Percentiles rank a stretch among this genome's conserved stretches.
phyloP scores from a whole-genome alignment of 1,140 invertebrate genomes.

The Alviniconcha marisindica region DNA sequence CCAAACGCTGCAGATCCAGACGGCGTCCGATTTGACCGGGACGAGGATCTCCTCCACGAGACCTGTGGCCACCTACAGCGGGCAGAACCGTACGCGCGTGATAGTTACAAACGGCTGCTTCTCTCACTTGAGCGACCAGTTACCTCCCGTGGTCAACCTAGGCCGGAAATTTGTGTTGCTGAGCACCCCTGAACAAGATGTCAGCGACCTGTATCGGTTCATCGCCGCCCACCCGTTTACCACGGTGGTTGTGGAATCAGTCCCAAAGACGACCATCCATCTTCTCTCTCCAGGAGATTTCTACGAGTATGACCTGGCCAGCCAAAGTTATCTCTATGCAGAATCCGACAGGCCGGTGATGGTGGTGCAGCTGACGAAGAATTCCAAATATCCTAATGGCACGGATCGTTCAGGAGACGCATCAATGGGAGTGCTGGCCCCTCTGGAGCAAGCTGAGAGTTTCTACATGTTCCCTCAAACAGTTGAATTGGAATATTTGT shows the following conservation, averaged over 20 bases:
- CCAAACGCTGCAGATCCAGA: background rate
- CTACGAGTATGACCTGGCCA: background rate
- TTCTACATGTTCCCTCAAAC: background rate
- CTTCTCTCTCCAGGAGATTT: background rate
- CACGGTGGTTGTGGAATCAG: background rate
- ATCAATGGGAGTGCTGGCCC: background rate
- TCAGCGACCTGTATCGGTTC: background rate
- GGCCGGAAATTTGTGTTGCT: background rate
- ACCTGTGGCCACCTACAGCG: background rate
- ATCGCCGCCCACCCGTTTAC: background rate
- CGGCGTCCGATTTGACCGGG: background rate
- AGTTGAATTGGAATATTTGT: background rate
- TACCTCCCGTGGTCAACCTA: background rate
- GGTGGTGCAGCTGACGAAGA: background rate
- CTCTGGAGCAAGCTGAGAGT: background rate
- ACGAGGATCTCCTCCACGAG: background rate
- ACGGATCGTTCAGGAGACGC: background rate
- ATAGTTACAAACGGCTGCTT: background rate
- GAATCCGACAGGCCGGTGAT: background rate
- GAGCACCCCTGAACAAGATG: background rate
- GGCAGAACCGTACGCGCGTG: background rate
- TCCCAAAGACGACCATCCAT: background rate
- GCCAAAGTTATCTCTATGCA: background rate
- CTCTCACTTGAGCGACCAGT: background rate
- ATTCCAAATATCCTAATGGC: background rate